Base-by-base conservation (phyloP, 2,888 invertebrate species). In the Harpagoxenus sublaevis region DNA sequence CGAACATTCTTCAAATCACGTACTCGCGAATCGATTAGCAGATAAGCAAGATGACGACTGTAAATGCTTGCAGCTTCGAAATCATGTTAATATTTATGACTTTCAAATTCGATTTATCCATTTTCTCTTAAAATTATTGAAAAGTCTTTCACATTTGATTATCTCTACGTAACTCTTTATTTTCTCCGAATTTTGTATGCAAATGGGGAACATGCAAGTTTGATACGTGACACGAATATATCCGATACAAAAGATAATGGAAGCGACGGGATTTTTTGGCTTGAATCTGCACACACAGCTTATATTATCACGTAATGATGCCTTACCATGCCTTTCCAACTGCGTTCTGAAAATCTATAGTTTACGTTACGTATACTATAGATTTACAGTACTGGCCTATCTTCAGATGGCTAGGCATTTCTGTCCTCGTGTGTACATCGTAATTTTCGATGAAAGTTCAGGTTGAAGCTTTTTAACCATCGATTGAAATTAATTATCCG, bases 191-290 rank as follows among this genome's bases (percentile, higher is more conserved):
- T 81, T 74, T 81, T 28, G 15, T 77, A 86, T 81, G 86, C 86
- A 84, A 84, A 81, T 84, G 75, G 57, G 18, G 60, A 53, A 51
- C 53, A 75, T 48, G 81, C 73, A 57, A 86, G 84, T 84, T 74
- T 86, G 71, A 87, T 86, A 87, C 87, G 87, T 87, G 86, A 86
- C 75, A 60, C 60, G 87, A 84, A 87, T 86, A 77, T 74, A 57
- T 57, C 42, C 68, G 75, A 81, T 75, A 79, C 45, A 23, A 65
- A 71, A 84, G 81, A 86, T 87, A 87, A 87, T 86, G 68, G 84
- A 86, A 82, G 73, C 62, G 73, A 77, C 84, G 70, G 71, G 66
- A 60, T 75, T 82, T 84, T 85, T 82, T 74, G 18, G 9, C 15
- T 45, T 31, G 18, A 5, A 18, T 2, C 15, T 12, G 42, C 45